Conservation (phyloP, 2,113 vertebrate genomes). For the Syngnathoides biaculeatus region DNA sequence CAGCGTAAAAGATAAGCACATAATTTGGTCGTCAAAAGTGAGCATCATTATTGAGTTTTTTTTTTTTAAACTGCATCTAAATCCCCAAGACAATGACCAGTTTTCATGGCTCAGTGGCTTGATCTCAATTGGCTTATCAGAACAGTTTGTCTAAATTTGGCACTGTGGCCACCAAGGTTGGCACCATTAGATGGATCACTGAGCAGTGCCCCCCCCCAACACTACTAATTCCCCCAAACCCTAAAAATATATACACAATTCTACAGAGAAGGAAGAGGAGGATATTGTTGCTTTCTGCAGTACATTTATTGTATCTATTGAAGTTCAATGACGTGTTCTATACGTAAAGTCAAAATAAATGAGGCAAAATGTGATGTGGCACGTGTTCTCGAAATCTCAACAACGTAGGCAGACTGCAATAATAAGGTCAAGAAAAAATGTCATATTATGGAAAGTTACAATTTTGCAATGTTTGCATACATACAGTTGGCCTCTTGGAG, state of each 20-base stretch:
- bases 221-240: constrained; percentile 58
- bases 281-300: constrained; percentile 22
- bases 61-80: constrained; percentile 40
- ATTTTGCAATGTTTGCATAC: background rate
- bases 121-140: constrained; percentile 65
- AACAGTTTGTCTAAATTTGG: constrained; percentile 66
- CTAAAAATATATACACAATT: constrained; percentile 69
- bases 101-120: constrained; percentile 62
- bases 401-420: background rate
- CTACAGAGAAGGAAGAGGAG: constrained; percentile 35
- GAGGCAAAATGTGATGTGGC: background rate
- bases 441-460: background rate
- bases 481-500: background rate
- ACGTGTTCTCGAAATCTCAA: background rate
- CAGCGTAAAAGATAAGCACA: background rate
- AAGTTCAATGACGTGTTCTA: constrained; percentile 28
- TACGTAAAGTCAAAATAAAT: constrained; percentile 11
- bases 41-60: constrained; percentile 2
- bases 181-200: constrained; percentile 58
- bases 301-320: constrained; percentile 16
- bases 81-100: constrained; percentile 52
- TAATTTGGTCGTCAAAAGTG: background rate
- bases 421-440: background rate
- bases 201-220: constrained; percentile 57
- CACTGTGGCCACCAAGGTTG: constrained; percentile 62